Evolutionary conservation across 2,888 invertebrate genomes (phyloP).

Genomic region (Sinhomidia bicolor): DNA sequence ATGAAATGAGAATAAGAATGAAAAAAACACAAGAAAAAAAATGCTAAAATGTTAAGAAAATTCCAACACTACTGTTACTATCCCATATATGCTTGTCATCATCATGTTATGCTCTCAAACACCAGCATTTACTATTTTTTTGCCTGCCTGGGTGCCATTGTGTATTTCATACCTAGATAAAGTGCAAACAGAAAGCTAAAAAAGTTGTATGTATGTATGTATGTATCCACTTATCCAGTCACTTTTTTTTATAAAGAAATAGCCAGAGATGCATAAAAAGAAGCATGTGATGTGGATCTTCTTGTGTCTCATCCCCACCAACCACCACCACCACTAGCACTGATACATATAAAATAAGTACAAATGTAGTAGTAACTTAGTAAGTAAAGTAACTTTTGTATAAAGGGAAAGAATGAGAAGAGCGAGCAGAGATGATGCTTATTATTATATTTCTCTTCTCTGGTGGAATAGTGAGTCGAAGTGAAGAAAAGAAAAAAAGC

Average conservation of each 20-base stretch:
- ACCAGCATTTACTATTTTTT: too few species aligned
- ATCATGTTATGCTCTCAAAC: background rate
- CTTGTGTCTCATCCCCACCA: background rate
- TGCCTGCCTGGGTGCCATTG: background rate
- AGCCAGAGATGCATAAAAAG: background rate
- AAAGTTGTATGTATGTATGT: background rate
- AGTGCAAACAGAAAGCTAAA: background rate
- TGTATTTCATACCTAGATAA: background rate
- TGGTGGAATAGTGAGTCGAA: background rate
- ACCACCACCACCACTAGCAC: too few species aligned
- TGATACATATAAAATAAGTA: constrained; percentile 13
- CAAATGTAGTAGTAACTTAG: background rate
- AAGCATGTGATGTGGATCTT: background rate
- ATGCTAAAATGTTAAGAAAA: background rate
- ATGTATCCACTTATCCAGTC: too few species aligned
- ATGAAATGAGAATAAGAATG: too few species aligned
- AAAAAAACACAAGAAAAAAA: background rate
- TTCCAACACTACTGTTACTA: background rate
- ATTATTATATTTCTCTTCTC: constrained; percentile 1
- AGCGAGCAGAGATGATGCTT: background rate
- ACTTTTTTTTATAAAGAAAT: background rate
- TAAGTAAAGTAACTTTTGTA: too few species aligned
- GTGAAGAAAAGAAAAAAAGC: constrained; percentile 4
- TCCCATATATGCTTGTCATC: background rate
- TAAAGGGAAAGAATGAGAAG: too few species aligned